Evolutionary conservation across 2,888 invertebrate genomes (phyloP).

Genomic region (Maniola hyperantus): DNA sequence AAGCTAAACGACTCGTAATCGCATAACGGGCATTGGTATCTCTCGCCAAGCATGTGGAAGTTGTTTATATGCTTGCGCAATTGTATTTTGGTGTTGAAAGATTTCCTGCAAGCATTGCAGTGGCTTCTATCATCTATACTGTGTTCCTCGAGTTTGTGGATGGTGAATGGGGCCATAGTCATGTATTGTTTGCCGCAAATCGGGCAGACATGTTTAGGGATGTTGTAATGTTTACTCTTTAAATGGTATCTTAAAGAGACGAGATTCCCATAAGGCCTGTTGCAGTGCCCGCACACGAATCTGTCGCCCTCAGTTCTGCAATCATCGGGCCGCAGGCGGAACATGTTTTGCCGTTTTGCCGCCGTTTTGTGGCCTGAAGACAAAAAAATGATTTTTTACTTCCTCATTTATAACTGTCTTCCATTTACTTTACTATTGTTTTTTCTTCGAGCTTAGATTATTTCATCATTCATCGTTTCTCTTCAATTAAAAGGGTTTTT

Average conservation of each 20-base stretch:
- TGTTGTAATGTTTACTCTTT: constrained; percentile 61
- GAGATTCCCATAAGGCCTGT: constrained; percentile 55
- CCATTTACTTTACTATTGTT: not conserved
- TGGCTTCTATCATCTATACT: constrained; percentile 62
- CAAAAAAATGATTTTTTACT: constrained; percentile 49
- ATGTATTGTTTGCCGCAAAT: constrained; percentile 56
- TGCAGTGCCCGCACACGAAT: constrained; percentile 55
- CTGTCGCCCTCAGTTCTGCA: constrained; percentile 51
- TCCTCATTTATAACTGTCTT: constrained; percentile 21
- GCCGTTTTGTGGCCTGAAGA: constrained; percentile 49
- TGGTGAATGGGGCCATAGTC: constrained; percentile 54
- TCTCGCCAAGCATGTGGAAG: constrained; percentile 69
- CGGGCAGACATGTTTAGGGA: constrained; percentile 52
- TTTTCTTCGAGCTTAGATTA: not conserved
- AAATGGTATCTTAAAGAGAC: constrained; percentile 56
- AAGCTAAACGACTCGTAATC: constrained; percentile 64
- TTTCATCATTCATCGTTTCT: not conserved
- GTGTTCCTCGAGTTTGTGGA: constrained; percentile 62
- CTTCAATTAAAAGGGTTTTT: not conserved
- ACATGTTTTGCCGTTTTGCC: constrained; percentile 41
- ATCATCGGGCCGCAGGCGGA: constrained; percentile 54
- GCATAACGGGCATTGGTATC: constrained; percentile 60
- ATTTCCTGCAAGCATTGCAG: constrained; percentile 66
- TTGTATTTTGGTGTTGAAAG: constrained; percentile 60
- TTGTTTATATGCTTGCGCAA: constrained; percentile 60